Evolutionary conservation across 2,113 vertebrate genomes (phyloP).

Genomic region (Amphiprion percula): DNA sequence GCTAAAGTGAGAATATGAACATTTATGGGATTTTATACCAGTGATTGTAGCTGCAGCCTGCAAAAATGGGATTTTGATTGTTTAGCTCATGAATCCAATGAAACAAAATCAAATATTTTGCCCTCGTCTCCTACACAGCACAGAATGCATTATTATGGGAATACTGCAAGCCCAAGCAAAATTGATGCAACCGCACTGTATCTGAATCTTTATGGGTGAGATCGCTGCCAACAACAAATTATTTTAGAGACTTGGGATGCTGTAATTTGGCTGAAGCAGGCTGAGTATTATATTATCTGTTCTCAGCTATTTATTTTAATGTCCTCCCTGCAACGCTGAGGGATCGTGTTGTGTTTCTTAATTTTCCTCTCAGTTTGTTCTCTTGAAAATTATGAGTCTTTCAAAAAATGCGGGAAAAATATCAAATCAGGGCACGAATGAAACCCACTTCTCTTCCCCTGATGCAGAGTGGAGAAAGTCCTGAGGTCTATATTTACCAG

Average conservation of each 20-base stretch:
- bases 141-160: not conserved
- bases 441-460: constrained; percentile 28
- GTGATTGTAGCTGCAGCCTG: not conserved
- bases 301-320: not conserved
- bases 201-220: not conserved
- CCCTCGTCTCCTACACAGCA: not conserved
- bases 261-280: not conserved
- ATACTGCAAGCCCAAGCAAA: not conserved
- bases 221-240: constrained; percentile 8
- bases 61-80: not conserved
- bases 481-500: constrained; percentile 50
- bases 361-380: not conserved
- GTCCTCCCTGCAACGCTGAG: not conserved
- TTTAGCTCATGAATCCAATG: constrained; percentile 1
- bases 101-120: not conserved
- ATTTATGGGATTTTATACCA: not conserved
- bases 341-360: constrained; percentile 3
- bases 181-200: not conserved
- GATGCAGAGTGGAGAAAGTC: constrained; percentile 30
- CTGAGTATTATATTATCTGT: not conserved
- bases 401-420: constrained; percentile 17
- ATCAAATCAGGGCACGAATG: constrained; percentile 20
- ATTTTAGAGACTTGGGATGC: constrained; percentile 6
- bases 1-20: no score
- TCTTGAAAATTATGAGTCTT: not conserved